A percentile compares a stretch with the other conserved stretches of the same genome.
These are phyloP conservation scores for Globodera ellingtonae DNA, from an alignment of 1,140 invertebrate genomes.

Conservation along the genomic window DNA sequence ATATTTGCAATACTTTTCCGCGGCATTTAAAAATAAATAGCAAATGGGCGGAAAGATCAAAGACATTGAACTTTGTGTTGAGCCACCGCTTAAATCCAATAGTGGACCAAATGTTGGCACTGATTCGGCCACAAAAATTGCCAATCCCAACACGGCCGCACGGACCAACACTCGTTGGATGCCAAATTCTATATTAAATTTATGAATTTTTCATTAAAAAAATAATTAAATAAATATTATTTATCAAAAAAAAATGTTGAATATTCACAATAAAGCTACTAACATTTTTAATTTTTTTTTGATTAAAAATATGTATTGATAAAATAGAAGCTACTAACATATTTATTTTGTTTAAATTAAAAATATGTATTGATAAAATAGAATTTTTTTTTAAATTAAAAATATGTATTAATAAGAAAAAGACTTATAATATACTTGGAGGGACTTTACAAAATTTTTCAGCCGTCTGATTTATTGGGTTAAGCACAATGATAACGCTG, in stretches of 20 bases:
- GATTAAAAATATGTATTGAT: neutral
- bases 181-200: conserved; percentile 47
- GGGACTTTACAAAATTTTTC: conserved; percentile 61
- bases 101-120: conserved; percentile 84
- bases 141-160: conserved; percentile 74
- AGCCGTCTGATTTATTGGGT: conserved; percentile 60
- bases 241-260: neutral
- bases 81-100: conserved; percentile 81
- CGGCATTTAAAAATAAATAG: conserved; percentile 56
- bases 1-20: conserved; percentile 31
- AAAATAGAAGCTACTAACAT: too few relatives aligned
- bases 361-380: neutral
- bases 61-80: conserved; percentile 75
- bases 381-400: neutral
- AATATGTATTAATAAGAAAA: neutral
- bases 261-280: too few relatives aligned
- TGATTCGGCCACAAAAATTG: conserved; percentile 78
- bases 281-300: conserved; percentile 26
- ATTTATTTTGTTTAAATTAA: neutral
- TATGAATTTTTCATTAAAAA: conserved; percentile 1
- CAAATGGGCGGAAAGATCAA: conserved; percentile 65
- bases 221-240: too few relatives aligned
- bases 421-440: conserved; percentile 43
- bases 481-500: conserved; percentile 61
- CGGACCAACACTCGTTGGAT: conserved; percentile 75